Conservation (phyloP, 2,113 vertebrate species). For the Bothrops jararaca region DNA sequence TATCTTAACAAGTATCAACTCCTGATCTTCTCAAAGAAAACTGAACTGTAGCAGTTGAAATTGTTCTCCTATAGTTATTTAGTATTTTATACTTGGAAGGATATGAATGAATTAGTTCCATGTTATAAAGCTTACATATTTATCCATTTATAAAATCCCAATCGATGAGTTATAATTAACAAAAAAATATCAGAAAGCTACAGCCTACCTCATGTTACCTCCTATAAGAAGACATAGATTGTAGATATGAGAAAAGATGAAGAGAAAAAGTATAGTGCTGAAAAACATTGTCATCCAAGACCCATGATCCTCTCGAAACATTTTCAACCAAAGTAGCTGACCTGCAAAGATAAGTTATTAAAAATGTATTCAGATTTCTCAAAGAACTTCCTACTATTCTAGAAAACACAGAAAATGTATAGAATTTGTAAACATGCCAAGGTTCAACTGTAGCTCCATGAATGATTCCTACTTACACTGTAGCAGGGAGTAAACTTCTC, state of each 20-base stretch:
- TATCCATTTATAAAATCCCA: not conserved
- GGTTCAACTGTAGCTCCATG: not conserved
- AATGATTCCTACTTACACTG: not conserved
- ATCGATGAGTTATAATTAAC: not conserved
- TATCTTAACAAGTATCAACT: no score
- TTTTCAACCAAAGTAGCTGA: slow-evolving; percentile 94
- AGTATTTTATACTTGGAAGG: not conserved
- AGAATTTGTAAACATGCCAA: slow-evolving; percentile 3
- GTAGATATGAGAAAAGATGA: slow-evolving; percentile 98
- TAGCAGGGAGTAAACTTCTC: not conserved
- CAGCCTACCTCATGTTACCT: slow-evolving; percentile 89
- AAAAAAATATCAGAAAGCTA: not conserved
- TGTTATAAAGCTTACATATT: not conserved
- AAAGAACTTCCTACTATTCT: slow-evolving; percentile 1
- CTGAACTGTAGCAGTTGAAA: not conserved
- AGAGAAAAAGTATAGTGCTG: slow-evolving; percentile 95
- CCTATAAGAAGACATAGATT: slow-evolving; percentile 91
- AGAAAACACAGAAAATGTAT: not conserved
- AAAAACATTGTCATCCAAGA: slow-evolving; percentile 99
- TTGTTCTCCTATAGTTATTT: not conserved
- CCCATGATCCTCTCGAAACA: slow-evolving; percentile 96
- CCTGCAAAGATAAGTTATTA: slow-evolving; percentile 70
- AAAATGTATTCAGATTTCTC: slow-evolving; percentile 23
- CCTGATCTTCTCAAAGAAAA: no score
- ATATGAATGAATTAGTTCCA: not conserved